Conservation (phyloP, 2,888 invertebrate genomes). For the Neocrepidodera transversa region DNA sequence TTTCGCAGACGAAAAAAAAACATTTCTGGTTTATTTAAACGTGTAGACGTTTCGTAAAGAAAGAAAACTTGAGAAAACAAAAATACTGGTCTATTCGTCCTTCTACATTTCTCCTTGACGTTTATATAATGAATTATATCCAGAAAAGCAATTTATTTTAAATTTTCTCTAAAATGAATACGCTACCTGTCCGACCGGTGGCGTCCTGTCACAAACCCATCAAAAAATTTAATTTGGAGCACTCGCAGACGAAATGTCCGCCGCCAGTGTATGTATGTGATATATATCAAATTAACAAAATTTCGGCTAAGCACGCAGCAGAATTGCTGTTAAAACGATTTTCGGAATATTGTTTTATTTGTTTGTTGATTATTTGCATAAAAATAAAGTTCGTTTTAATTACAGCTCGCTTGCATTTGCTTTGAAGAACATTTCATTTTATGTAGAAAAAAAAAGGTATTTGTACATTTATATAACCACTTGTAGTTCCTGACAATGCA, state of each 20-base stretch:
- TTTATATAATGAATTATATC: slow-evolving; percentile 15
- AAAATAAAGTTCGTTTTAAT: not conserved
- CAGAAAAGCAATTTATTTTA: slow-evolving; percentile 20
- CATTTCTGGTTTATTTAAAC: no score
- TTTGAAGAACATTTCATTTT: no score
- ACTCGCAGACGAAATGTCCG: slow-evolving; percentile 6
- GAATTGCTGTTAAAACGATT: not conserved
- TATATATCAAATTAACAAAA: slow-evolving; percentile 8
- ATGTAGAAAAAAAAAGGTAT: no score
- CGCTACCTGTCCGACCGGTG: slow-evolving; percentile 8
- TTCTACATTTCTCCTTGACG: slow-evolving; percentile 1
- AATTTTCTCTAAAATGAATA: slow-evolving; percentile 11
- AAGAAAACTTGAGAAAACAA: not conserved
- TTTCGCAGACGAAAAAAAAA: no score
- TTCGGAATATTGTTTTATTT: not conserved
- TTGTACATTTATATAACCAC: no score
- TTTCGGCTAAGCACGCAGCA: not conserved
- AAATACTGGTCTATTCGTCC: not conserved
- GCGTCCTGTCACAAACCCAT: slow-evolving; percentile 4
- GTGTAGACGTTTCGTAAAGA: not conserved
- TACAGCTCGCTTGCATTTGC: no score
- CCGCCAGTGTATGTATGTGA: slow-evolving; percentile 4
- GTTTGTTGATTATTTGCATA: not conserved
- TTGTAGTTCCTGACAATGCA: no score
- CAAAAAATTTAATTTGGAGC: slow-evolving; percentile 15